Conservation (phyloP, 2,113 vertebrate species). For the Xerus inauris region DNA sequence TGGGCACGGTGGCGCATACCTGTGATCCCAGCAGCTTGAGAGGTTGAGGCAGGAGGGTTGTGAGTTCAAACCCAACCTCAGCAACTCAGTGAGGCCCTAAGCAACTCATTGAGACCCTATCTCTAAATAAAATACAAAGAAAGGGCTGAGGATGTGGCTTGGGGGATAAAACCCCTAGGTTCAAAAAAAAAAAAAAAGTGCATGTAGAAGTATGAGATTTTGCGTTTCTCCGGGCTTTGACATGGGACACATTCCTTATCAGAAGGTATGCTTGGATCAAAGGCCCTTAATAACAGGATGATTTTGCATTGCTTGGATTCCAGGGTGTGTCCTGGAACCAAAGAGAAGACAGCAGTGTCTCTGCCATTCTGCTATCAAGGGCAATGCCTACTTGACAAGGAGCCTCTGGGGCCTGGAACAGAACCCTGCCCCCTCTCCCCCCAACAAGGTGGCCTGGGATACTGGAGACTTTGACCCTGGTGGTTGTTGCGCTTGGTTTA, state of each 20-base stretch:
- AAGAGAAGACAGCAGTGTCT: not conserved
- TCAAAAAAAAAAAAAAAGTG: not conserved
- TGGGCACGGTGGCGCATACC: no score
- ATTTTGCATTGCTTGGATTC: slow-evolving; percentile 64
- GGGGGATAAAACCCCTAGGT: no score
- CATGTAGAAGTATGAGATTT: slow-evolving; percentile 72
- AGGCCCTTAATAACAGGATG: slow-evolving; percentile 57
- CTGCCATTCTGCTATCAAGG: not conserved
- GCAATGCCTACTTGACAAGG: not conserved
- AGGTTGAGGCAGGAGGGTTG: no score
- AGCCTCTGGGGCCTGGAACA: not conserved
- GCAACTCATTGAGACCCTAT: no score
- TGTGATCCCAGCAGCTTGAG: no score
- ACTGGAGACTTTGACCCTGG: not conserved
- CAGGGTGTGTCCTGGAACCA: not conserved
- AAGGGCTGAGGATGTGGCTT: no score
- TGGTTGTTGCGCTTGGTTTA: not conserved
- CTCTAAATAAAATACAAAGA: no score
- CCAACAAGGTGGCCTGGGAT: no score
- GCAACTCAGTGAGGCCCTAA: no score
- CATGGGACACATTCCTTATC: slow-evolving; percentile 78
- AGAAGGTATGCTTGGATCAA: slow-evolving; percentile 72
- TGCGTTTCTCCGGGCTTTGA: slow-evolving; percentile 74
- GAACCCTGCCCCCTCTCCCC: not conserved
- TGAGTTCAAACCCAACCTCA: no score